Evolutionary conservation across 2,888 invertebrate species (phyloP).

Genomic region (Crematogaster levior): DNA sequence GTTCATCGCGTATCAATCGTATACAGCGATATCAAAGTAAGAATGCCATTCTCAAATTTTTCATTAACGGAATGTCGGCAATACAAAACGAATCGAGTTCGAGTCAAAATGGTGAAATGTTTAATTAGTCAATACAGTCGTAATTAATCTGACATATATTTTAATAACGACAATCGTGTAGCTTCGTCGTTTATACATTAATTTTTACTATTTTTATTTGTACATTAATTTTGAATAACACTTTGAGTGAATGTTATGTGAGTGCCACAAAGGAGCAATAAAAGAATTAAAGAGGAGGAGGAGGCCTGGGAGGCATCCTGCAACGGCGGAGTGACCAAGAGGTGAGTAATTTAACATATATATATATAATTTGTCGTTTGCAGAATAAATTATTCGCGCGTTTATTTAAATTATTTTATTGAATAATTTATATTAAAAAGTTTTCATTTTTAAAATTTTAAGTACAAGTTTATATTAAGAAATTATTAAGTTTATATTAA

Average conservation of each 20-base stretch:
- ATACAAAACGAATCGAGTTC: background rate
- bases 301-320: background rate
- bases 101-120: background rate
- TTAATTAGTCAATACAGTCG: background rate
- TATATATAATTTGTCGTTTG: background rate
- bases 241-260: background rate
- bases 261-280: background rate
- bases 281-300: background rate
- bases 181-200: background rate
- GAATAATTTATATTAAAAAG: background rate
- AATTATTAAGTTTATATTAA: too few relatives aligned
- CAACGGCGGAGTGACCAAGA: background rate
- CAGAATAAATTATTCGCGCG: background rate
- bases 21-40: background rate
- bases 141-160: background rate
- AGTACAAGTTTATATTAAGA: too few relatives aligned
- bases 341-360: background rate
- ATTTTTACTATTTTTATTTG: too few relatives aligned
- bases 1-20: background rate
- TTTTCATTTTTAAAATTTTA: too few relatives aligned
- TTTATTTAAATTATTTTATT: background rate
- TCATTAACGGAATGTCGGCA: background rate
- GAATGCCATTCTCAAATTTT: background rate
- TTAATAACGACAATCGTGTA: constrained; percentile 2
- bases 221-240: constrained; percentile 3